phyloP scores from a whole-genome alignment of 35 echinoderm and acorn worm genomes.

The Heliocidaris erythrogramma region DNA sequence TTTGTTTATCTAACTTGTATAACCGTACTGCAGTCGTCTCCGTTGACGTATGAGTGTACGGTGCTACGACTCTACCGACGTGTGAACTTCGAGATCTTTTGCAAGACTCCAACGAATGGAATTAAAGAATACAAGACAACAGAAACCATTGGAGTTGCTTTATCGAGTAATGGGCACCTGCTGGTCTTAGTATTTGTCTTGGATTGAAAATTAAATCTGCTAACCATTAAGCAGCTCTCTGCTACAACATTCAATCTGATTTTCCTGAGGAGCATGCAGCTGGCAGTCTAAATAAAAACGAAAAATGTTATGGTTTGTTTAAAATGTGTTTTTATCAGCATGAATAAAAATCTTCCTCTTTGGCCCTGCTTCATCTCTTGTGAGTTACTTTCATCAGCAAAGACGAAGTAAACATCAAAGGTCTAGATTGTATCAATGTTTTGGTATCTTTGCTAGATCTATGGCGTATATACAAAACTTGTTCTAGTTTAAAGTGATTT shows the following conservation, averaged over 20 bases:
- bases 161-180: neutral
- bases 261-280: neutral
- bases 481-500: no score
- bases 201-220: neutral
- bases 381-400: no score
- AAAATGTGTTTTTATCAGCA: no score
- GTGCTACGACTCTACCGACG: neutral
- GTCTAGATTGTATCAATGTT: no score
- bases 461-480: no score
- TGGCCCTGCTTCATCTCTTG: no score
- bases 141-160: neutral
- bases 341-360: no score
- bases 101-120: no score
- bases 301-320: neutral
- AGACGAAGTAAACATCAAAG: no score
- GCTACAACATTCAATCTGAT: neutral
- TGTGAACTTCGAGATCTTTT: neutral
- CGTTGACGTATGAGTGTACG: neutral
- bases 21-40: neutral
- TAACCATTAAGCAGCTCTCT: neutral
- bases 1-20: constrained; percentile 13
- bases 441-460: no score
- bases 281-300: neutral
- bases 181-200: neutral
- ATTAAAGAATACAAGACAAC: neutral